Conservation (phyloP, 2,888 invertebrate genomes). For the Cybosia mesomella region DNA sequence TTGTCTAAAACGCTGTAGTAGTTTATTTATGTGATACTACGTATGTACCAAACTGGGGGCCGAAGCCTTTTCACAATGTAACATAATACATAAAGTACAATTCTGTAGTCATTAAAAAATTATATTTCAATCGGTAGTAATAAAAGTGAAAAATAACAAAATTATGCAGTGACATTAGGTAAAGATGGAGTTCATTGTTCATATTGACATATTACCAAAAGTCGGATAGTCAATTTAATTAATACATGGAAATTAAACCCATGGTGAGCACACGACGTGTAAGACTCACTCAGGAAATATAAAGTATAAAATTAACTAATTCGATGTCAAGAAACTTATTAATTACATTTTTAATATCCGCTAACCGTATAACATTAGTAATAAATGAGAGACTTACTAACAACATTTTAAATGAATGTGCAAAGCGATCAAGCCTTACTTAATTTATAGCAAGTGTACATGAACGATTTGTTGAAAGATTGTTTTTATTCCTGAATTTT, state of each 20-base stretch:
- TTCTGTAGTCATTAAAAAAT: not conserved
- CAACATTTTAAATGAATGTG: not conserved
- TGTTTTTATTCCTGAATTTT: no score
- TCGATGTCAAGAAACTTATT: conserved; percentile 1
- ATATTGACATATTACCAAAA: not conserved
- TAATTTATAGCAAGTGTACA: no score
- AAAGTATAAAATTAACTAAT: not conserved
- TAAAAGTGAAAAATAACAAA: not conserved
- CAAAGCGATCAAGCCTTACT: no score
- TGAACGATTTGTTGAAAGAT: no score
- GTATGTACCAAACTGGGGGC: no score
- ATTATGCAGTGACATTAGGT: not conserved
- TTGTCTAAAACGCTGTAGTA: no score
- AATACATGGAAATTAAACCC: conserved; percentile 1
- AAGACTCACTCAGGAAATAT: conserved; percentile 2
- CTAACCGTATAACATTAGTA: not conserved
- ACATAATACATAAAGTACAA: not conserved
- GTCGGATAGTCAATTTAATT: conserved; percentile 3
- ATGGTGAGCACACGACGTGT: not conserved
- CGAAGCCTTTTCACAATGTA: no score
- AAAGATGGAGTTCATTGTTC: not conserved
- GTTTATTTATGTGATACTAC: no score
- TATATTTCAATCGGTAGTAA: not conserved
- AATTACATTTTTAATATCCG: not conserved
- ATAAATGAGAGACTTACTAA: not conserved